Evolutionary conservation across 2,888 invertebrate species (phyloP).

Genomic region (Sinohyriopsis cumingii): DNA sequence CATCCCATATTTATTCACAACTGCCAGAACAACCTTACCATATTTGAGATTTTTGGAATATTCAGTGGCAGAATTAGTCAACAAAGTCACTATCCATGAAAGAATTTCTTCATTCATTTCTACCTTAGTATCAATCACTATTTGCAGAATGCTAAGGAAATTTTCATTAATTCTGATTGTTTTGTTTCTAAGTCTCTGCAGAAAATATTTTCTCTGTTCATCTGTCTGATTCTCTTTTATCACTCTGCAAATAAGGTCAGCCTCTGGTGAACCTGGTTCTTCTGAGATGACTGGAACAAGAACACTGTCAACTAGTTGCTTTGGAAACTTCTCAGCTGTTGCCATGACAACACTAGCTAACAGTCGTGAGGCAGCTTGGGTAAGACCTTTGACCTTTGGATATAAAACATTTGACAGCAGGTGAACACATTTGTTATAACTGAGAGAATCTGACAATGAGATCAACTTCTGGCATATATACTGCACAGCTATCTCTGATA

Average conservation of each 20-base stretch:
- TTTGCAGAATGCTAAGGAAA: neutral
- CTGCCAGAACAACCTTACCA: slow-evolving; percentile 22
- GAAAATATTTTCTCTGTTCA: neutral
- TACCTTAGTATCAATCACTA: neutral
- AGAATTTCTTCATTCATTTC: neutral
- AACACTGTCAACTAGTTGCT: slow-evolving; percentile 27
- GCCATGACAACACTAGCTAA: slow-evolving; percentile 17
- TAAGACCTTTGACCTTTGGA: slow-evolving; percentile 4
- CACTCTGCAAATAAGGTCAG: slow-evolving; percentile 3
- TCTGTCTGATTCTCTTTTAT: slow-evolving; percentile 4
- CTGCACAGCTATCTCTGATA: too few relatives aligned
- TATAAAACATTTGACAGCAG: slow-evolving; percentile 12
- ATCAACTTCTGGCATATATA: too few relatives aligned
- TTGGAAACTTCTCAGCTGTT: slow-evolving; percentile 19
- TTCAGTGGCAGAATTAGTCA: slow-evolving; percentile 5
- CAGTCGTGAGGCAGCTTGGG: slow-evolving; percentile 25
- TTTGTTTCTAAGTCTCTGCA: neutral
- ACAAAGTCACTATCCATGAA: neutral
- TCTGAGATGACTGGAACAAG: slow-evolving; percentile 14
- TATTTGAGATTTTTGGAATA: slow-evolving; percentile 23
- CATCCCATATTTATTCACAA: slow-evolving; percentile 22
- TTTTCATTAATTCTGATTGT: slow-evolving; percentile 5
- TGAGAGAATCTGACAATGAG: slow-evolving; percentile 11
- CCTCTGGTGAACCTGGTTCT: neutral
- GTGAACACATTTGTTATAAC: slow-evolving; percentile 14